Percentiles rank a stretch among this genome's conserved stretches.
phyloP scores from a whole-genome alignment of 2,797 vertebrate genomes.

The Morus bassanus region DNA sequence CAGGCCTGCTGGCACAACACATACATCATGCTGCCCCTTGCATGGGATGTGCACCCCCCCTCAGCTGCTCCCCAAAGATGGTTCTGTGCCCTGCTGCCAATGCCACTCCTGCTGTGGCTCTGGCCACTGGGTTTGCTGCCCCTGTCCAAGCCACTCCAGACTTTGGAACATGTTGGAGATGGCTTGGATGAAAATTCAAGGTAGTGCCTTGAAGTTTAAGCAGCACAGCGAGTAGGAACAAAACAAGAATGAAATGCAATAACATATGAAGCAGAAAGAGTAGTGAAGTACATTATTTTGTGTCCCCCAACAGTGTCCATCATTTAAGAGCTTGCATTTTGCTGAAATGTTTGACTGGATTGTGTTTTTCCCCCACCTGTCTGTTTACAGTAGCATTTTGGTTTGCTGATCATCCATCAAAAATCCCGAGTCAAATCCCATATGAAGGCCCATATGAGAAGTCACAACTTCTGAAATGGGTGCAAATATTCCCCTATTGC shows the following conservation, averaged over 20 bases:
- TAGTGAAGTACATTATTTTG: neutral
- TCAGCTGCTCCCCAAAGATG: rapidly evolving
- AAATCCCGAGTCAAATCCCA: neutral
- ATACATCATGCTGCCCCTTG: rapidly evolving
- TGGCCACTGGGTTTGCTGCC: neutral
- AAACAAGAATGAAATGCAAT: neutral
- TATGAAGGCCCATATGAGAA: neutral
- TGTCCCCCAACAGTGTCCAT: neutral
- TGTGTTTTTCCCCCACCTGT: neutral
- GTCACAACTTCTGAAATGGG: neutral
- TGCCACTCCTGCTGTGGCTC: too few species aligned
- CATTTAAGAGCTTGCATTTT: neutral
- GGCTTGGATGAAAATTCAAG: neutral
- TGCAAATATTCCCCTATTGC: neutral
- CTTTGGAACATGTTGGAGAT: rapidly evolving
- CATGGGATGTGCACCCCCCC: rapidly evolving
- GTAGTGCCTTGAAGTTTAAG: neutral
- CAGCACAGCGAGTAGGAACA: neutral
- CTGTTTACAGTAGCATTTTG: neutral
- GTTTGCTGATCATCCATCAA: neutral
- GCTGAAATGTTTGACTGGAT: neutral
- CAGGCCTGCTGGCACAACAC: neutral
- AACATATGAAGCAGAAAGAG: neutral
- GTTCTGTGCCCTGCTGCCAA: rapidly evolving
- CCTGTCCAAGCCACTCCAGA: neutral